Evolutionary conservation across 1,140 invertebrate species (phyloP).

Genomic region (Callitettix versicolor): DNA sequence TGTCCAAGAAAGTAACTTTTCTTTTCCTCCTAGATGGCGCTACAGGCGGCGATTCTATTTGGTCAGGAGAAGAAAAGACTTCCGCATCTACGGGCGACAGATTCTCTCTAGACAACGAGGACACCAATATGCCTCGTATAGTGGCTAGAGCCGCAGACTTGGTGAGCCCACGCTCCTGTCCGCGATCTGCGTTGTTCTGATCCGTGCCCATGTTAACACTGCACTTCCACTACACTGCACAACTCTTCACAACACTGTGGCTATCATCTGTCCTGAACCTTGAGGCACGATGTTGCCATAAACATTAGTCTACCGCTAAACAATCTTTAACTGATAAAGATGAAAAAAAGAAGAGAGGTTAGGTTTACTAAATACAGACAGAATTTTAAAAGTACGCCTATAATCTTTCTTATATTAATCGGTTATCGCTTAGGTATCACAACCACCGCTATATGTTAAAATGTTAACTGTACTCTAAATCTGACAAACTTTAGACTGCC

Average conservation of each 20-base stretch:
- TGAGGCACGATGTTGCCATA: too few species aligned
- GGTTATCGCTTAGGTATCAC: too few species aligned
- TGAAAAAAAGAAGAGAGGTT: too few species aligned
- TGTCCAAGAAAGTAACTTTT: conserved; percentile 23
- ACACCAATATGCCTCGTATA: conserved; percentile 46
- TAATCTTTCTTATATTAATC: too few species aligned
- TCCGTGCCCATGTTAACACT: conserved; percentile 12
- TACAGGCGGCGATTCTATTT: conserved; percentile 5
- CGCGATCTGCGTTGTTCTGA: not conserved
- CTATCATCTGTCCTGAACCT: not conserved
- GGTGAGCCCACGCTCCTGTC: conserved; percentile 4
- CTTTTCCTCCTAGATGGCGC: conserved; percentile 12
- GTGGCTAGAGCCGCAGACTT: conserved; percentile 34
- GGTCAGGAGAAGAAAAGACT: not conserved
- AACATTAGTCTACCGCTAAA: too few species aligned
- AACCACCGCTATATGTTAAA: too few species aligned
- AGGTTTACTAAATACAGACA: too few species aligned
- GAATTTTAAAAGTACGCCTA: too few species aligned
- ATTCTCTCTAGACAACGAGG: conserved; percentile 46
- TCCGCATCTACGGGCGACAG: conserved; percentile 32
- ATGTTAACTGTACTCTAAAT: too few species aligned
- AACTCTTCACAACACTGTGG: not conserved
- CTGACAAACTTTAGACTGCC: too few species aligned
- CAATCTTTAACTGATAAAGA: too few species aligned
- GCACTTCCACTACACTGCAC: not conserved